Evolutionary conservation across 2,113 vertebrate species (phyloP).

Genomic region (Columba livia): DNA sequence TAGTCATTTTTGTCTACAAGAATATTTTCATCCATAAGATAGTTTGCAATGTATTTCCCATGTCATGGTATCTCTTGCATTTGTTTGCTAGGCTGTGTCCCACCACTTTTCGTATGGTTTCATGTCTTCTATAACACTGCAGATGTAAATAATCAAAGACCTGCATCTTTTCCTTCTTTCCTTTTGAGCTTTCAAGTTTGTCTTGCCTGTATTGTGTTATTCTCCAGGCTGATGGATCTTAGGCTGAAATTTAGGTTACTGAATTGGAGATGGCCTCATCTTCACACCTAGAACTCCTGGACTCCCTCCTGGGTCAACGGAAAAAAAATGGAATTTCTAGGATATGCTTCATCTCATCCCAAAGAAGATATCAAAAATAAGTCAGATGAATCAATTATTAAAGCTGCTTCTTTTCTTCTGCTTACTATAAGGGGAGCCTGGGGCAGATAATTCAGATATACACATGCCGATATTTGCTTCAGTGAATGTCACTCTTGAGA

Average conservation of each 20-base stretch:
- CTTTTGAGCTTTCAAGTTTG: not conserved
- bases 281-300: not conserved
- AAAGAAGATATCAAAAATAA: not conserved
- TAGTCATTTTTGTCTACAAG: not conserved
- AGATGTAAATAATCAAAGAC: not conserved
- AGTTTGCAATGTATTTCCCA: not conserved
- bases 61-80: not conserved
- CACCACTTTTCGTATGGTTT: not conserved
- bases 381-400: not conserved
- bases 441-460: not conserved
- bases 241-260: not conserved
- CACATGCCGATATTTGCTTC: not conserved
- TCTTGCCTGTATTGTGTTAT: not conserved
- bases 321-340: not conserved
- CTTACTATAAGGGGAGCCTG: not conserved
- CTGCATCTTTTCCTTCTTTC: not conserved
- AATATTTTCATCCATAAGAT: not conserved
- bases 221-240: not conserved
- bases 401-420: not conserved
- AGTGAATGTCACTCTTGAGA: not conserved
- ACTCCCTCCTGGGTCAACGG: not conserved
- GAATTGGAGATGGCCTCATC: not conserved
- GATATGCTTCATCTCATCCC: not conserved
- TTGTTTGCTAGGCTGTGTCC: not conserved
- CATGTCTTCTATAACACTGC: not conserved